Conservation (phyloP, 1,140 invertebrate genomes). For the Pollicipes pollicipes region DNA sequence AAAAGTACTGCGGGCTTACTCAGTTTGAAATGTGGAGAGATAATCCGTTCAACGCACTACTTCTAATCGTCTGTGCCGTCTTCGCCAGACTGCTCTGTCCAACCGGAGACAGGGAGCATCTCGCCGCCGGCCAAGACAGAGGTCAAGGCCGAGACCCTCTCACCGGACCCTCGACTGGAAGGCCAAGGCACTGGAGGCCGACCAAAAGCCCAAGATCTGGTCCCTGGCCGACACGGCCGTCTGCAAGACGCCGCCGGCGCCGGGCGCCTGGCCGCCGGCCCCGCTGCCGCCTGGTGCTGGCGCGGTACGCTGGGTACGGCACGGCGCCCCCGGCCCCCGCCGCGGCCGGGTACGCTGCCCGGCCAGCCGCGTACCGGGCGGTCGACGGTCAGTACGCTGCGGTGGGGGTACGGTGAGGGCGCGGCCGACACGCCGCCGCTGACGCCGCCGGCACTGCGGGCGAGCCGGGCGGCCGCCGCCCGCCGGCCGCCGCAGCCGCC, state of each 20-base stretch:
- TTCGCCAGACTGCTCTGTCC: not conserved
- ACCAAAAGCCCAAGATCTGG: conserved; percentile 90
- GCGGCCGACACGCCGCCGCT: not conserved
- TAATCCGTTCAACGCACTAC: no score
- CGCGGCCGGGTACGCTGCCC: conserved; percentile 7
- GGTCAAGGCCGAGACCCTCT: conserved; percentile 26
- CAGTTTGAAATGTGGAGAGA: no score
- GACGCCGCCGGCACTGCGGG: not conserved
- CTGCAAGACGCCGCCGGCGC: conserved; percentile 76
- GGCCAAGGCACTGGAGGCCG: conserved; percentile 28
- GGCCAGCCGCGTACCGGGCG: not conserved
- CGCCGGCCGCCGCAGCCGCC: conserved; percentile 12
- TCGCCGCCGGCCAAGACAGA: not conserved
- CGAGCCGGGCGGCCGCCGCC: not conserved
- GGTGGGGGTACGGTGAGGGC: not conserved
- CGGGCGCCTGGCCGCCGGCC: conserved; percentile 16
- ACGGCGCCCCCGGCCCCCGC: conserved; percentile 10
- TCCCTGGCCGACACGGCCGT: conserved; percentile 91
- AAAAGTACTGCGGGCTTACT: not conserved
- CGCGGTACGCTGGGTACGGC: not conserved
- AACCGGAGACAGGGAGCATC: not conserved
- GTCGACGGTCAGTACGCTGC: not conserved
- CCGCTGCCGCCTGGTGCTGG: not conserved
- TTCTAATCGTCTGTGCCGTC: not conserved
- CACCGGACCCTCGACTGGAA: conserved; percentile 41